These are phyloP conservation scores for Alviniconcha strummeri DNA, from an alignment of 2,888 invertebrate genomes.

Conservation along the genomic window DNA sequence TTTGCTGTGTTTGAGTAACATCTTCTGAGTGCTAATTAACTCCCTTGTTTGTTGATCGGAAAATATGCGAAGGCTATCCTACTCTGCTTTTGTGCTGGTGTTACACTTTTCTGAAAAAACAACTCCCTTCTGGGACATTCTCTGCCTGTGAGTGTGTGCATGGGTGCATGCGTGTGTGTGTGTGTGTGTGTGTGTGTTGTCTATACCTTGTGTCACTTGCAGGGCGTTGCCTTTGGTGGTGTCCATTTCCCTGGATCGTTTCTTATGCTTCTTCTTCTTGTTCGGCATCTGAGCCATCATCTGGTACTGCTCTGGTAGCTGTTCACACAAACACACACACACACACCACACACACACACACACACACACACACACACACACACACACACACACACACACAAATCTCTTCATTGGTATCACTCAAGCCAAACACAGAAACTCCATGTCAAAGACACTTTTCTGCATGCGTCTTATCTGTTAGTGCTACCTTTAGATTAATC, in stretches of 20 bases:
- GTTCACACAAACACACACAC: constrained; percentile 54
- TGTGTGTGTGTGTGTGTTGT: too few species aligned
- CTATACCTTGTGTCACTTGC: constrained; percentile 64
- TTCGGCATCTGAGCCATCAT: constrained; percentile 32
- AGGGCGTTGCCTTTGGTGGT: constrained; percentile 55
- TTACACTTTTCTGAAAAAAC: too few species aligned
- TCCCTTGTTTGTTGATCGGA: too few species aligned
- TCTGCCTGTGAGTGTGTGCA: too few species aligned
- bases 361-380: constrained; percentile 7
- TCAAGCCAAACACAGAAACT: neutral
- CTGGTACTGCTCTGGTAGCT: constrained; percentile 81
- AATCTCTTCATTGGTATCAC: neutral
- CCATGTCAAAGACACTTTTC: neutral
- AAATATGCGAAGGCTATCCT: too few species aligned
- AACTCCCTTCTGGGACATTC: too few species aligned
- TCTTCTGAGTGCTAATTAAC: too few species aligned
- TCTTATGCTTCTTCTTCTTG: constrained; percentile 36
- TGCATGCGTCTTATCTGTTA: too few species aligned
- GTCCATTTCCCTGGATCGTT: constrained; percentile 50
- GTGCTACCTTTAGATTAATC: too few species aligned
- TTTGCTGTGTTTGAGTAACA: too few species aligned
- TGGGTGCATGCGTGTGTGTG: too few species aligned
- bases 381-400: constrained; percentile 3
- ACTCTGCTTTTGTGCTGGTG: too few species aligned
- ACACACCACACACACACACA: constrained; percentile 23